Percentiles rank a stretch among this genome's conserved stretches.
These are phyloP conservation scores for Thamnaconus septentrionalis DNA, from an alignment of 2,113 vertebrate genomes.

Conservation along the genomic window DNA sequence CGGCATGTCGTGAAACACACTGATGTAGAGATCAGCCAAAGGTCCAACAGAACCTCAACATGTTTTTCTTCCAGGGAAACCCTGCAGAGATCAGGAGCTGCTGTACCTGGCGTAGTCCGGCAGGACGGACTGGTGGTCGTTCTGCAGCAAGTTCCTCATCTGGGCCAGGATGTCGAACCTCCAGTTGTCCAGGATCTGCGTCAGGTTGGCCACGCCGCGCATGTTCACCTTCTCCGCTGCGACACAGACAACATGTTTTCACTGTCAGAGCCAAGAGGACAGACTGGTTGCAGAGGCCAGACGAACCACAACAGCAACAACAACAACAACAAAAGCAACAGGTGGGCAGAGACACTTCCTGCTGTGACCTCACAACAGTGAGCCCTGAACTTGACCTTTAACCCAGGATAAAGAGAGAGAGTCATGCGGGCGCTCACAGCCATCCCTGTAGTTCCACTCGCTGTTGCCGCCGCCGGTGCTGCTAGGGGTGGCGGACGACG, in stretches of 20 bases:
- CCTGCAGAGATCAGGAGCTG: not conserved
- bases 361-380: conserved; percentile 25
- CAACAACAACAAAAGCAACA: too few relatives aligned
- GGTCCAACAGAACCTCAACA: too few relatives aligned
- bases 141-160: conserved; percentile 73
- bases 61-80: not conserved
- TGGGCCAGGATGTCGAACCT: conserved; percentile 77
- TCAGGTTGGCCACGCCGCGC: conserved; percentile 77
- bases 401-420: conserved; percentile 43
- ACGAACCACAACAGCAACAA: too few relatives aligned
- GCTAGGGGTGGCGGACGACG: too few relatives aligned
- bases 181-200: conserved; percentile 80
- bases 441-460: conserved; percentile 79
- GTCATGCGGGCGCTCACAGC: conserved; percentile 68
- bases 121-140: conserved; percentile 78
- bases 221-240: conserved; percentile 77
- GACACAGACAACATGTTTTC: not conserved
- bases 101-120: conserved; percentile 78
- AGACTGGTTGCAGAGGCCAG: too few relatives aligned
- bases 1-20: too few relatives aligned
- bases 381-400: conserved; percentile 34
- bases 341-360: conserved; percentile 14
- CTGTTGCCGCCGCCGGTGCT: not conserved
- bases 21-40: too few relatives aligned
- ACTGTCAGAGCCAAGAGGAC: too few relatives aligned